A percentile compares a stretch with the other conserved stretches of the same genome.
phyloP scores from a whole-genome alignment of 1,140 invertebrate genomes.

The Spodoptera litura region DNA sequence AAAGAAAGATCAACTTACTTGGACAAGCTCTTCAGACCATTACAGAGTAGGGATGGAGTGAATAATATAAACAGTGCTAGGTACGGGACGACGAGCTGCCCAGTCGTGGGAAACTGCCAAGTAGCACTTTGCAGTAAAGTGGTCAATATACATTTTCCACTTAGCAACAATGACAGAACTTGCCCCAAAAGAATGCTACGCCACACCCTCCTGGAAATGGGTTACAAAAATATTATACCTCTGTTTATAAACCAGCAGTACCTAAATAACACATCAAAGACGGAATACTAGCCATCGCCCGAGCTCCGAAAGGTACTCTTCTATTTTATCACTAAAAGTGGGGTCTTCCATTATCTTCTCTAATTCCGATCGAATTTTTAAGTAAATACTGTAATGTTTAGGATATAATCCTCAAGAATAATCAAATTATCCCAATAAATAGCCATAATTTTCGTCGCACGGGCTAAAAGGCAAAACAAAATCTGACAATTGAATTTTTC shows the following conservation, averaged over 20 bases:
- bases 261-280: slow-evolving; percentile 32
- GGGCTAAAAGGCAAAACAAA: slow-evolving; percentile 70
- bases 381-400: slow-evolving; percentile 45
- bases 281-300: slow-evolving; percentile 88
- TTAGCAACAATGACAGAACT: slow-evolving; percentile 90
- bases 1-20: slow-evolving; percentile 78
- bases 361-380: slow-evolving; percentile 45
- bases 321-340: slow-evolving; percentile 88
- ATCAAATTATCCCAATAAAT: slow-evolving; percentile 54
- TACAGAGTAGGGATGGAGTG: slow-evolving; percentile 91
- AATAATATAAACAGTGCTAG: slow-evolving; percentile 91
- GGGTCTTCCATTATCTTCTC: slow-evolving; percentile 67
- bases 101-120: slow-evolving; percentile 91
- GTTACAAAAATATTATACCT: slow-evolving; percentile 44
- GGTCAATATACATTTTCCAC: slow-evolving; percentile 91
- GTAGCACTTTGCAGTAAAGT: slow-evolving; percentile 90
- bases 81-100: slow-evolving; percentile 94
- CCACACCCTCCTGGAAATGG: slow-evolving; percentile 89
- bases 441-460: slow-evolving; percentile 64
- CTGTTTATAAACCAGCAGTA: slow-evolving; percentile 47
- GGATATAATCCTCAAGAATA: slow-evolving; percentile 43
- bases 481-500: slow-evolving; percentile 57
- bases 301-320: slow-evolving; percentile 89
- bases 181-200: slow-evolving; percentile 92
- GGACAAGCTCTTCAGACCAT: slow-evolving; percentile 89